phyloP scores from a whole-genome alignment of 2,113 vertebrate species.

The Sigmodon hispidus region DNA sequence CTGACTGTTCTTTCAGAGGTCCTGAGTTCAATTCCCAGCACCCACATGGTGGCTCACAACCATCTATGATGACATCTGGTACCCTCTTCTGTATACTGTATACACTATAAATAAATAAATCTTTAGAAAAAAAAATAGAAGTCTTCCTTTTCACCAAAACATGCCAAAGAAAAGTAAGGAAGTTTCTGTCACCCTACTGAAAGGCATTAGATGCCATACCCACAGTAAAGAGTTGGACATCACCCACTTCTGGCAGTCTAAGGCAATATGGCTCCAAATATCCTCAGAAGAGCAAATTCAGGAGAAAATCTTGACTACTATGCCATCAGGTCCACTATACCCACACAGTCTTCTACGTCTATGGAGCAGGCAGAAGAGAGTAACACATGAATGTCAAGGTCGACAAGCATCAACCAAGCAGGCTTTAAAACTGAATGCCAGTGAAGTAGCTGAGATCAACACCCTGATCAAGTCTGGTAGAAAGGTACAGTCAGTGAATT shows the following conservation, averaged over 20 bases:
- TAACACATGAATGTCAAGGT: not conserved
- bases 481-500: not conserved
- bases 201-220: not conserved
- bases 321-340: not conserved
- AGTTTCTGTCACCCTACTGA: not conserved
- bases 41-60: too few species aligned
- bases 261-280: not conserved
- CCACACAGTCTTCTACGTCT: not conserved
- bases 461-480: not conserved
- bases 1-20: too few species aligned
- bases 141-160: not conserved
- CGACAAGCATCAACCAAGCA: not conserved
- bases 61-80: too few species aligned
- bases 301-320: not conserved
- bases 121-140: too few species aligned
- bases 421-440: not conserved
- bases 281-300: not conserved
- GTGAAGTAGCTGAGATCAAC: not conserved
- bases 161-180: not conserved
- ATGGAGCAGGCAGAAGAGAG: not conserved
- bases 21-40: too few species aligned
- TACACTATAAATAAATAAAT: too few species aligned
- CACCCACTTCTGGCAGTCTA: not conserved
- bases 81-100: too few species aligned
- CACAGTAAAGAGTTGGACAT: not conserved